Percentiles rank a stretch among this genome's conserved stretches.
phyloP scores from a whole-genome alignment of 2,113 vertebrate genomes.

The Stercorarius parasiticus region DNA sequence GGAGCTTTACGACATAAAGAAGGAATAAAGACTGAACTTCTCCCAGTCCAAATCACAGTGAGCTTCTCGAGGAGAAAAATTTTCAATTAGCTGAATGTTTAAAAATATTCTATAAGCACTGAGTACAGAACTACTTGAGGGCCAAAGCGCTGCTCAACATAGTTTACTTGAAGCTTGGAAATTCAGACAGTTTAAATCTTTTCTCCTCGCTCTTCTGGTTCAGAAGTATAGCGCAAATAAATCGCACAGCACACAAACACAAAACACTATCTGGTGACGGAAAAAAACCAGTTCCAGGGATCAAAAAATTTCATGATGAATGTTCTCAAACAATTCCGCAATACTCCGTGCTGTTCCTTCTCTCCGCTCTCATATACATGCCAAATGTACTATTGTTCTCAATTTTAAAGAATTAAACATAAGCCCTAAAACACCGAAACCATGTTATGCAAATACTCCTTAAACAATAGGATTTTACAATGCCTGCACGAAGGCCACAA shows the following conservation, averaged over 20 bases:
- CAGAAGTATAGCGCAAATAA: not conserved
- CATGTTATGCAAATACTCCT: not conserved
- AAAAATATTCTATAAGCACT: not conserved
- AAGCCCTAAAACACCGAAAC: not conserved
- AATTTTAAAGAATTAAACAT: not conserved
- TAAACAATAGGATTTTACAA: not conserved
- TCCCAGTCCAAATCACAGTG: not conserved
- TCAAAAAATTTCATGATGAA: not conserved
- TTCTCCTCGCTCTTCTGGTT: not conserved
- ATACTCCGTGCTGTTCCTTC: not conserved
- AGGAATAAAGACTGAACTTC: not conserved
- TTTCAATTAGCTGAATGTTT: not conserved
- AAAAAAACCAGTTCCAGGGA: not conserved
- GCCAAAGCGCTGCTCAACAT: fast-evolving
- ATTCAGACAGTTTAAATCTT: not conserved
- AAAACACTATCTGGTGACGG: not conserved
- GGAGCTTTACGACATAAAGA: not conserved
- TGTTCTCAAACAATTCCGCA: not conserved
- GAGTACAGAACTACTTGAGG: not conserved
- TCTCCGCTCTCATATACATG: not conserved
- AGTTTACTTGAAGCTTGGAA: not conserved
- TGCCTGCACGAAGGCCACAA: not conserved
- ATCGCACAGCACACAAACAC: not conserved
- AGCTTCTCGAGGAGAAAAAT: not conserved
- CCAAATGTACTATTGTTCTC: slow-evolving; percentile 8